Conservation (phyloP, 1,140 invertebrate genomes). For the Rhagoletis pomonella region DNA sequence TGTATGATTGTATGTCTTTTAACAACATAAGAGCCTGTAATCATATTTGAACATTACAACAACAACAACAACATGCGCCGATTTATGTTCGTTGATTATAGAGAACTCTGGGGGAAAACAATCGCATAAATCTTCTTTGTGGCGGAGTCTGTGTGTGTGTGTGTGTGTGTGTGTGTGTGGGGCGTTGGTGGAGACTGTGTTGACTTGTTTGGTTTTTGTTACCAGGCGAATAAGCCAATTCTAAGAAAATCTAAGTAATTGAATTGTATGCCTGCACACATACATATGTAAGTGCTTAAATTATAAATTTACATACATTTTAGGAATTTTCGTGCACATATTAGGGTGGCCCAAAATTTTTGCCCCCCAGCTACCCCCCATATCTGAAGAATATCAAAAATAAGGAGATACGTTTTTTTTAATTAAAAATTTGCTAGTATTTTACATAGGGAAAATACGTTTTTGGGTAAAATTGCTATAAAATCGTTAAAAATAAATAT, state of each 20-base stretch:
- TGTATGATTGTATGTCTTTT: not conserved
- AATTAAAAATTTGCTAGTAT: too few relatives aligned
- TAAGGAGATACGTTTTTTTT: too few relatives aligned
- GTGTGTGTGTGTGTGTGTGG: not conserved
- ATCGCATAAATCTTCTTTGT: slow-evolving; percentile 3
- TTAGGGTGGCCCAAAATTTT: too few relatives aligned
- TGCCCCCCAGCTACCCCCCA: too few relatives aligned
- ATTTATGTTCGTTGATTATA: slow-evolving; percentile 21
- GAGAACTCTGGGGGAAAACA: not conserved
- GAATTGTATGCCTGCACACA: not conserved
- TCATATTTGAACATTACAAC: slow-evolving; percentile 34
- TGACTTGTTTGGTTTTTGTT: not conserved
- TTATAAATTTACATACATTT: too few relatives aligned
- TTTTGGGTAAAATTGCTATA: too few relatives aligned
- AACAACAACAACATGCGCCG: not conserved
- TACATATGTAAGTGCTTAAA: not conserved
- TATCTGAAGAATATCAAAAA: too few relatives aligned
- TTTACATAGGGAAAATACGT: too few relatives aligned
- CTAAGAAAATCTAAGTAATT: not conserved
- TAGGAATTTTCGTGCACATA: too few relatives aligned
- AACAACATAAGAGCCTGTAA: not conserved
- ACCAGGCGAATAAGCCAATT: not conserved
- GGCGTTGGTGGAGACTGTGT: not conserved
- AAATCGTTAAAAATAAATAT: too few relatives aligned
- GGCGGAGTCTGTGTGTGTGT: not conserved